phyloP scores from a whole-genome alignment of 1,140 invertebrate species.

The Drosophila lacteicornis region DNA sequence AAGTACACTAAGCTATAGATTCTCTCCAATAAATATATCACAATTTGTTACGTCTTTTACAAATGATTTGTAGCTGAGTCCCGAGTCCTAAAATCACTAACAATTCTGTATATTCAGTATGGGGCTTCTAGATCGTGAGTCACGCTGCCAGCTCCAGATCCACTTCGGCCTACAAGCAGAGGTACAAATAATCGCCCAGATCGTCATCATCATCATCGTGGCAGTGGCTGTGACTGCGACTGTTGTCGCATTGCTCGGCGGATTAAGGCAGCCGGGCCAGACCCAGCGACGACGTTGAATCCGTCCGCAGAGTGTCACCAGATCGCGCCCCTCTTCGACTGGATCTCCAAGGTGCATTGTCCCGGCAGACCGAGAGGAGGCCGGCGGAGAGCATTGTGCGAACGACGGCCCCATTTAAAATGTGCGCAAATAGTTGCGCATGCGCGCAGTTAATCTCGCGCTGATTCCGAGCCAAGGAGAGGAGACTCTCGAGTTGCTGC shows the following conservation, averaged over 20 bases:
- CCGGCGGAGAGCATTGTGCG: conserved; percentile 30
- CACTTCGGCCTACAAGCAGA: conserved; percentile 24
- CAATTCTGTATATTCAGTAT: neutral
- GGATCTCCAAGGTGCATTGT: conserved; percentile 68
- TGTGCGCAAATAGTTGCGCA: conserved; percentile 81
- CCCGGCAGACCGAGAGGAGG: conserved; percentile 26
- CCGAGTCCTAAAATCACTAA: too few relatives aligned
- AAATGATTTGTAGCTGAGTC: too few relatives aligned
- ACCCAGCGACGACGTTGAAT: conserved; percentile 65
- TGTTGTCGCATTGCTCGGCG: conserved; percentile 70
- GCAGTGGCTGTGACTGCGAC: conserved; percentile 17
- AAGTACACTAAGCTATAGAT: too few relatives aligned
- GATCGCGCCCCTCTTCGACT: conserved; percentile 18
- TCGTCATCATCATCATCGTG: conserved; percentile 57
- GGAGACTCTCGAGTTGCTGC: conserved; percentile 34
- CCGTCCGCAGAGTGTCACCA: conserved; percentile 69
- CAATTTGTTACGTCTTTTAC: too few relatives aligned
- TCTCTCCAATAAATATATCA: too few relatives aligned
- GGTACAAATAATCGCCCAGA: conserved; percentile 74
- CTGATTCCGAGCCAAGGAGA: conserved; percentile 3
- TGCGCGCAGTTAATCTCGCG: conserved; percentile 78
- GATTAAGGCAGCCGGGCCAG: conserved; percentile 72
- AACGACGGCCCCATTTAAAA: conserved; percentile 78
- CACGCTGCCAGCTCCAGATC: conserved; percentile 28
- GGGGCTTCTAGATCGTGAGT: conserved; percentile 3